Conservation (phyloP, 2,797 vertebrate species). For the Falco naumanni region DNA sequence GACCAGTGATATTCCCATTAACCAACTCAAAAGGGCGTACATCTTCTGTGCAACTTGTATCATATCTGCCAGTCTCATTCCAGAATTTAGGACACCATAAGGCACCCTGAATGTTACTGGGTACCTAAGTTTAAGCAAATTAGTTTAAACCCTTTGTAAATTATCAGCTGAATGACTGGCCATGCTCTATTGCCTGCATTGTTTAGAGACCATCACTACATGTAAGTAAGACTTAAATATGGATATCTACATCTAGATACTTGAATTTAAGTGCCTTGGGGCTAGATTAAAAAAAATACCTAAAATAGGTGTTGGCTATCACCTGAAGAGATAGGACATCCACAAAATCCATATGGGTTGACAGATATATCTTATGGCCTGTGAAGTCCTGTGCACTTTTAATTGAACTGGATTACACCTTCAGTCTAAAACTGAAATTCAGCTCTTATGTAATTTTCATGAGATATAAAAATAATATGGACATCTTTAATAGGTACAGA, state of each 20-base stretch:
- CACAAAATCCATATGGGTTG: not conserved
- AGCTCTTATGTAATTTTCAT: not conserved
- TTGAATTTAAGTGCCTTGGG: not conserved
- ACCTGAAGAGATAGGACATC: not conserved
- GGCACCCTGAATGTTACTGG: not conserved
- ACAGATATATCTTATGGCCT: not conserved
- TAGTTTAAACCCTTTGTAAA: not conserved
- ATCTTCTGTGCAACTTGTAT: not conserved
- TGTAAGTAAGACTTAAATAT: not conserved
- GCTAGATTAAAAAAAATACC: not conserved
- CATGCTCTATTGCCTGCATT: not conserved
- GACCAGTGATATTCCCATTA: not conserved
- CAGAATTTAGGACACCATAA: not conserved
- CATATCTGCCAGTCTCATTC: not conserved
- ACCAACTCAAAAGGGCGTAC: not conserved
- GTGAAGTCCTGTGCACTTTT: not conserved
- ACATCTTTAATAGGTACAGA: not conserved
- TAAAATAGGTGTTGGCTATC: not conserved
- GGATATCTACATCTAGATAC: not conserved
- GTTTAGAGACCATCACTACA: not conserved
- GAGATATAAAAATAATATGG: not conserved
- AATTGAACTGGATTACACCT: not conserved
- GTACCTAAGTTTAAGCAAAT: not conserved
- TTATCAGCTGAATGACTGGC: not conserved
- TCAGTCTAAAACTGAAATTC: not conserved